Evolutionary conservation across 1,140 invertebrate genomes (phyloP).

Genomic region (Eumaeus atala): DNA sequence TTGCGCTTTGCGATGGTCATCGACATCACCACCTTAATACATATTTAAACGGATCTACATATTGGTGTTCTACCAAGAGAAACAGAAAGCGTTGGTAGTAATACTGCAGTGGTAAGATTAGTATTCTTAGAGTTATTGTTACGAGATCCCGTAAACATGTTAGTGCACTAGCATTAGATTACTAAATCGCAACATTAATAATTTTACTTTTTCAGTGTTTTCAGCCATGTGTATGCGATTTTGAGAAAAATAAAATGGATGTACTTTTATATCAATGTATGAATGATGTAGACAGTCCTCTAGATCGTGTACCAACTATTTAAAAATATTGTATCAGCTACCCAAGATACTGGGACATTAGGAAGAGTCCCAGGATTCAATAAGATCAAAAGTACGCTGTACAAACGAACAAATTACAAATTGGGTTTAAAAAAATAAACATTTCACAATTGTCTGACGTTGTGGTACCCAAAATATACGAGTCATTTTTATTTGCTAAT

Average conservation of each 20-base stretch:
- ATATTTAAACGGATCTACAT: not conserved
- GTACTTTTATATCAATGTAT: constrained; percentile 3
- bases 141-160: too few relatives aligned
- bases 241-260: not conserved
- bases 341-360: not conserved
- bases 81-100: too few relatives aligned
- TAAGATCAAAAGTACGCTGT: constrained; percentile 1
- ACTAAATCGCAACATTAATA: too few relatives aligned
- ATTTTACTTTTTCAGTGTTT: not conserved
- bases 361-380: constrained; percentile 1
- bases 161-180: too few relatives aligned
- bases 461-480: constrained; percentile 7
- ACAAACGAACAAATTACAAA: constrained; percentile 2
- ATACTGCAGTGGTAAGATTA: too few relatives aligned
- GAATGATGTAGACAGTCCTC: not conserved
- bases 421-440: constrained; percentile 5
- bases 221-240: not conserved
- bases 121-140: too few relatives aligned
- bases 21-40: not conserved
- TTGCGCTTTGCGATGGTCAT: constrained; percentile 5
- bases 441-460: constrained; percentile 5
- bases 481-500: constrained; percentile 6
- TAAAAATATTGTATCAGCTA: constrained; percentile 7
- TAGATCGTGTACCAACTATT: constrained; percentile 8
- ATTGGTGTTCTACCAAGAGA: too few relatives aligned